Evolutionary conservation across 2,113 vertebrate species (phyloP), one percentile per base, ranked within the genome.

Genomic region (Rousettus leschenaultii): DNA sequence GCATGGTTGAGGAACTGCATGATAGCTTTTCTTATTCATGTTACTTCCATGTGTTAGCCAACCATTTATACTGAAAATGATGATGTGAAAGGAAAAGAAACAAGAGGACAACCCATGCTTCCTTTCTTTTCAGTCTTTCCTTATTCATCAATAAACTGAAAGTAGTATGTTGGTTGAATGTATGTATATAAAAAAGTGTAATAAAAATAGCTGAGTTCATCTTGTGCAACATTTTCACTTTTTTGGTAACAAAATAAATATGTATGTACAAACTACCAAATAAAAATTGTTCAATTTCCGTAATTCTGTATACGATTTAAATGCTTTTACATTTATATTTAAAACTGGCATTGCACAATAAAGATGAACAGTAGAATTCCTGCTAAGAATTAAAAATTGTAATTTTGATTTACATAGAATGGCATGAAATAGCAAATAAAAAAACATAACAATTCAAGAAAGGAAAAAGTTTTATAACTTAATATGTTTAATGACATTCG

Each of bases 391-490:
- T 55, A 28, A 71, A 93, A 77, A 43, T 48, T 61, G 51, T 45
- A 30, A 75, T 83, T 75, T 89, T 89, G 73, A 28, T 70, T 87
- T 77, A 57, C 22, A 88, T 65, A 88, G 24, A 79, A 45, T 79
- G 10, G 5, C 19, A 90, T 89, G 59, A 93, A 68, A 86, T 75
- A 92, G 43, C 35, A 94, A 95, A 61, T 91, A 40, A 28, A 79
- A 65, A 43, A 22, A 40, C 16, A 79, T 40, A 53, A 7, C 16
- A 59, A 70, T 93, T 85, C 40, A 71, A 59, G 24, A 88, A 53
- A n/a, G 2, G 4, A 51, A 87, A 74, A 40, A 59, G 6, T 21
- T 93, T 82, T 70, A 80, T 86, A 70, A 85, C 80, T 96, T 68
- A 59, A 5, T 55, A 43, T 3, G 22, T 43, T 84, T 71, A 74